Evolutionary conservation across 1,140 invertebrate genomes (phyloP).

Genomic region (Orius insidiosus): DNA sequence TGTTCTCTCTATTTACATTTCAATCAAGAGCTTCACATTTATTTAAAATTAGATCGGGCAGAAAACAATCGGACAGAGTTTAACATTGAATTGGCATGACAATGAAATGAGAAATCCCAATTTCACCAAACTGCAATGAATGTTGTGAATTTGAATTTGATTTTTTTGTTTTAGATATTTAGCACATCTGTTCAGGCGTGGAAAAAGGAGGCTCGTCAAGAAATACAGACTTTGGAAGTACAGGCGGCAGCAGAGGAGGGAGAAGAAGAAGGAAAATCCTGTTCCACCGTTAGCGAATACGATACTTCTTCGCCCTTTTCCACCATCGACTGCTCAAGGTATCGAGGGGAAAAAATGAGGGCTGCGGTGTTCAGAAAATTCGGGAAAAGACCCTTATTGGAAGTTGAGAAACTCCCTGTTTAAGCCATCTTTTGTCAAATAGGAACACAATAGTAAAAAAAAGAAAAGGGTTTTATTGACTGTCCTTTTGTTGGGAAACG

Average conservation of each 20-base stretch:
- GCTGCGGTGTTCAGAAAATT: background rate
- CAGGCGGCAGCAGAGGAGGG: slow-evolving; percentile 23
- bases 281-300: slow-evolving; percentile 14
- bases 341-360: background rate
- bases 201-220: slow-evolving; percentile 64
- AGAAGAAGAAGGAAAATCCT: slow-evolving; percentile 19
- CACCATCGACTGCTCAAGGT: slow-evolving; percentile 6
- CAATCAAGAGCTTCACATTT: too few relatives aligned
- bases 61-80: too few relatives aligned
- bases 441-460: too few relatives aligned
- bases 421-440: too few relatives aligned
- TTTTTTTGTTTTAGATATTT: slow-evolving; percentile 44
- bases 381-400: too few relatives aligned
- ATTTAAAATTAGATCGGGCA: too few relatives aligned
- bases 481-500: too few relatives aligned
- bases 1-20: too few relatives aligned
- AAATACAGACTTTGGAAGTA: slow-evolving; percentile 53
- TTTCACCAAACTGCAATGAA: background rate
- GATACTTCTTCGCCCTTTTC: slow-evolving; percentile 15
- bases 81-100: too few relatives aligned
- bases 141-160: background rate
- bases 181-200: slow-evolving; percentile 72
- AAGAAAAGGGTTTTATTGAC: too few relatives aligned
- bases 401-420: background rate
- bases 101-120: background rate